Evolutionary conservation across 64 coral and sea anemone genomes (phyloP).

Genomic region (Dendrophyllia cribrosa): DNA sequence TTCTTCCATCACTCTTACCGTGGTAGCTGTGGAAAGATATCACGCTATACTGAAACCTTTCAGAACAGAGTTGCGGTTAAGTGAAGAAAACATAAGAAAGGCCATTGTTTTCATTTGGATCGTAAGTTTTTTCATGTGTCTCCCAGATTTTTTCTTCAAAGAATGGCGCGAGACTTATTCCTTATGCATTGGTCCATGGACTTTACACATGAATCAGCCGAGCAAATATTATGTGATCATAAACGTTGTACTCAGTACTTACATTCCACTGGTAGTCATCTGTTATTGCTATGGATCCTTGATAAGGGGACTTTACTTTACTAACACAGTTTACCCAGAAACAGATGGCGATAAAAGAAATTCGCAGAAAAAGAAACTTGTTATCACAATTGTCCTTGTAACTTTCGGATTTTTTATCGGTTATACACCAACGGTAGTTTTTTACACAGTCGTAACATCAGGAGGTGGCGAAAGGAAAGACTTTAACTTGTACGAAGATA

Average conservation of each 20-base stretch:
- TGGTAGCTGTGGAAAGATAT: too few relatives aligned
- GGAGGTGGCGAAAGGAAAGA: not conserved
- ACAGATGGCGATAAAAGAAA: not conserved
- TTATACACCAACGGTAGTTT: not conserved
- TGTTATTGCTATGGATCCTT: conserved; percentile 31
- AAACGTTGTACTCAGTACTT: not conserved
- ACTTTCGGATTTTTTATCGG: not conserved
- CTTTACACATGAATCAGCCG: not conserved
- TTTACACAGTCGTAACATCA: not conserved
- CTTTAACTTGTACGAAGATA: not conserved
- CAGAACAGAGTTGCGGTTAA: not conserved
- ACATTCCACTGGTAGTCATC: not conserved
- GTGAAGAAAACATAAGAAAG: not conserved
- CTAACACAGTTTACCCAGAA: conserved; percentile 39
- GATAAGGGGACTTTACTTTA: conserved; percentile 57
- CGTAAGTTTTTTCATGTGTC: not conserved
- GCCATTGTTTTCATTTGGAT: not conserved
- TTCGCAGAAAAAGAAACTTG: too few relatives aligned
- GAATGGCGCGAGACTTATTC: not conserved
- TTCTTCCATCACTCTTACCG: not conserved
- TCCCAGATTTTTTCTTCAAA: not conserved
- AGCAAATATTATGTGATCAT: not conserved
- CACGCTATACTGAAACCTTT: not conserved
- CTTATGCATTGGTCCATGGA: not conserved
- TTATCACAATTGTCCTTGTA: not conserved